A percentile compares a stretch with the other conserved stretches of the same genome.
These are phyloP conservation scores for Pomatostomus ruficeps DNA, from an alignment of 2,113 vertebrate species.

Conservation along the genomic window DNA sequence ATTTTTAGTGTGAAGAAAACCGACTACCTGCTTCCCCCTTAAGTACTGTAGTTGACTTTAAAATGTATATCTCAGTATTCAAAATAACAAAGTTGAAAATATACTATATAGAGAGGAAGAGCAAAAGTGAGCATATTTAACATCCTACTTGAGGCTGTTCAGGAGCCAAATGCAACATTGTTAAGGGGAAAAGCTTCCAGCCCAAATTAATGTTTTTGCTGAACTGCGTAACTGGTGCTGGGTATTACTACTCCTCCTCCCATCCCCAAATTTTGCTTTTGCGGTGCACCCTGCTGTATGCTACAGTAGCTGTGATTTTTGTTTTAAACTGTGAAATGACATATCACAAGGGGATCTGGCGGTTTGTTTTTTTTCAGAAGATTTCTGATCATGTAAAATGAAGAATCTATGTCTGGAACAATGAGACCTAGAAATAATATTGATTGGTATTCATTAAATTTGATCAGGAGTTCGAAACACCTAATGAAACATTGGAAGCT, in stretches of 20 bases:
- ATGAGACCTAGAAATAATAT: neutral
- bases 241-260: neutral
- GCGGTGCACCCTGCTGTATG: slow-evolving; percentile 44
- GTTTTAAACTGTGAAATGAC: slow-evolving; percentile 73
- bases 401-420: slow-evolving; percentile 13
- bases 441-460: slow-evolving; percentile 23
- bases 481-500: neutral
- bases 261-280: slow-evolving; percentile 31
- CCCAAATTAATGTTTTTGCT: slow-evolving; percentile 6
- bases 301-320: slow-evolving; percentile 65
- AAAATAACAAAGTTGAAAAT: neutral
- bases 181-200: neutral
- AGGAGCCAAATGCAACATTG: neutral
- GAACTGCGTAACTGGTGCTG: slow-evolving; percentile 40
- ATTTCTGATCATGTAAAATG: slow-evolving; percentile 37
- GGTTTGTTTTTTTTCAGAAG: neutral
- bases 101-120: neutral
- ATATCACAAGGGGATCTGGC: slow-evolving; percentile 55
- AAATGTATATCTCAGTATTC: neutral
- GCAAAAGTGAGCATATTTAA: neutral
- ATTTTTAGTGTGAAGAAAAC: neutral
- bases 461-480: neutral
- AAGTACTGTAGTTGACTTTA: slow-evolving; percentile 49
- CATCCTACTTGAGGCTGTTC: neutral
- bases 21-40: slow-evolving; percentile 20